Conservation (phyloP, 23 tunicate species). For the Halocynthia roretzi region DNA sequence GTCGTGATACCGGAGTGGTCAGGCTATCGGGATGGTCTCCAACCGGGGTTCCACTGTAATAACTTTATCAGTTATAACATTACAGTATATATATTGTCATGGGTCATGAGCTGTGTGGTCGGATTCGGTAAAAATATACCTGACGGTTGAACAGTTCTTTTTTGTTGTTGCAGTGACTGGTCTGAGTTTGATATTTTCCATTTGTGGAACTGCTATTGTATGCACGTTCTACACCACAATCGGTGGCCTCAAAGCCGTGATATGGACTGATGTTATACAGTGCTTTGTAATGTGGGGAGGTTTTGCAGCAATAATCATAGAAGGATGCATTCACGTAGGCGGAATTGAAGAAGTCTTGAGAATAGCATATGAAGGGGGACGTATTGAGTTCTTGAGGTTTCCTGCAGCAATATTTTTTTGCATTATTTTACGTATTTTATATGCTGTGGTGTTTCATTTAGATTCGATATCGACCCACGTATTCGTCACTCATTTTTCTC, state of each 20-base stretch:
- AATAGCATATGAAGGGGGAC: slow-evolving; percentile 28
- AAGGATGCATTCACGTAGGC: slow-evolving; percentile 43
- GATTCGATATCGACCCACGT: slow-evolving; percentile 71
- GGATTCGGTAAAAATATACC: too few species aligned
- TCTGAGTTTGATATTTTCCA: slow-evolving; percentile 35
- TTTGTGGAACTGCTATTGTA: slow-evolving; percentile 45
- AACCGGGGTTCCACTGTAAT: too few species aligned
- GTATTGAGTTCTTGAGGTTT: slow-evolving; percentile 42
- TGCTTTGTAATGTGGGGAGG: slow-evolving; percentile 60
- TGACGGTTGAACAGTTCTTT: background rate
- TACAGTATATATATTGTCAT: too few species aligned
- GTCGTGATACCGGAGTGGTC: too few species aligned
- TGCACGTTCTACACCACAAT: slow-evolving; percentile 70
- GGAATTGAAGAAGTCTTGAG: slow-evolving; percentile 38
- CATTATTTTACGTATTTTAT: background rate
- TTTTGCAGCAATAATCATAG: slow-evolving; percentile 36
- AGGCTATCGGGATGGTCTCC: too few species aligned
- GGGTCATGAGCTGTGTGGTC: too few species aligned
- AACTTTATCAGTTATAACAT: too few species aligned
- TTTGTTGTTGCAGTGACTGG: slow-evolving; percentile 63
- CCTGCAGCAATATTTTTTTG: background rate
- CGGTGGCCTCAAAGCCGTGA: slow-evolving; percentile 83
- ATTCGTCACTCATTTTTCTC: slow-evolving; percentile 68
- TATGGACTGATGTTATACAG: slow-evolving; percentile 75
- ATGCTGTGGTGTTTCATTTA: slow-evolving; percentile 4